Conservation (phyloP, 2,113 vertebrate species). For the Sula dactylatra region DNA sequence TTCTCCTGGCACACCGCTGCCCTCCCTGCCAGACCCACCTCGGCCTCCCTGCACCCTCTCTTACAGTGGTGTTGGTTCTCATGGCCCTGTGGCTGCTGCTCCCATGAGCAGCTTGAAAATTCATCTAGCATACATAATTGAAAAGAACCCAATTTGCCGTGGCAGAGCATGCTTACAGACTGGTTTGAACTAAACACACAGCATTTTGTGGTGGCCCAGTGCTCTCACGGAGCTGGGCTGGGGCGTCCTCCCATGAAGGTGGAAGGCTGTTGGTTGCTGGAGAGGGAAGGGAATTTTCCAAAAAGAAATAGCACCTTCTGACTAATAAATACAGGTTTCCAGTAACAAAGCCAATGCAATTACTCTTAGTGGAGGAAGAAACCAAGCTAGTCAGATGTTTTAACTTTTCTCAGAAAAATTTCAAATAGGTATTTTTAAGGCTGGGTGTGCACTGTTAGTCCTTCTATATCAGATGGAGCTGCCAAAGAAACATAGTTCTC, state of each 20-base stretch:
- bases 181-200: neutral
- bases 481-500: neutral
- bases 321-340: neutral
- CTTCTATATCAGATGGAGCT: neutral
- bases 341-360: neutral
- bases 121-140: neutral
- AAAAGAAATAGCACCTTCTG: neutral
- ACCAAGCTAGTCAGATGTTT: neutral
- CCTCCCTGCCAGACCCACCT: neutral
- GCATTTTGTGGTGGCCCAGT: neutral
- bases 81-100: rapidly evolving
- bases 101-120: neutral
- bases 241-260: neutral
- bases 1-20: rapidly evolving
- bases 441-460: neutral
- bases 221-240: neutral
- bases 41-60: no score
- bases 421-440: neutral
- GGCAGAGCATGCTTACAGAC: neutral
- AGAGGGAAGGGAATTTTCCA: neutral
- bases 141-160: neutral
- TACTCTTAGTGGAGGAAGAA: neutral
- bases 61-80: neutral
- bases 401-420: neutral
- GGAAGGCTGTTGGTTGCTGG: neutral